Evolutionary conservation across 2,888 invertebrate species (phyloP).

Genomic region (Zhuqinia jingwanae): DNA sequence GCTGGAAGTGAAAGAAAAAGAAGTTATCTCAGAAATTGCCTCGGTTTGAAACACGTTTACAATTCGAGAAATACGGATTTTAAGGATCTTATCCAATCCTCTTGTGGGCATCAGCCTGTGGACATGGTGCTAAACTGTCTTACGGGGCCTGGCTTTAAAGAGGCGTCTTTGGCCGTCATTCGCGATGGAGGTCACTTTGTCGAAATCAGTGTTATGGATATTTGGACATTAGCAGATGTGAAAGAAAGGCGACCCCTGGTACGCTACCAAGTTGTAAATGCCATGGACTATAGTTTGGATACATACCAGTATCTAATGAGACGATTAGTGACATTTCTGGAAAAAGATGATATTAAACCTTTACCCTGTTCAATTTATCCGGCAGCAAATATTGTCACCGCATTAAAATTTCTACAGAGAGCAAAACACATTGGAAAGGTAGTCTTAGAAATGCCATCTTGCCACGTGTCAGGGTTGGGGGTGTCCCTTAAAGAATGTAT

Average conservation of each 20-base stretch:
- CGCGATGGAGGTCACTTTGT: constrained; percentile 49
- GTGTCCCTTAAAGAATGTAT: not conserved
- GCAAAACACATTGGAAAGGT: constrained; percentile 66
- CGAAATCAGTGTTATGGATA: constrained; percentile 65
- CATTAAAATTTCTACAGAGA: constrained; percentile 40
- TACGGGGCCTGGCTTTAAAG: constrained; percentile 68
- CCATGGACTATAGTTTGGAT: not conserved
- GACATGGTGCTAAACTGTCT: constrained; percentile 68
- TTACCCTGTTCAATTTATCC: constrained; percentile 11
- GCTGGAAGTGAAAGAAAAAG: constrained; percentile 58
- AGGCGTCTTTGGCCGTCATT: constrained; percentile 46
- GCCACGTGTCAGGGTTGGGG: not conserved
- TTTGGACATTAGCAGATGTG: constrained; percentile 61
- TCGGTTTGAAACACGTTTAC: constrained; percentile 64
- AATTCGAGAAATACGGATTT: constrained; percentile 44
- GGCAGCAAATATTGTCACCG: not conserved
- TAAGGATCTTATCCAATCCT: constrained; percentile 27
- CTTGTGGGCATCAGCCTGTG: constrained; percentile 21
- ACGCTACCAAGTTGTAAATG: constrained; percentile 52
- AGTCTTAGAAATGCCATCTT: constrained; percentile 8
- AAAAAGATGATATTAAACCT: not conserved
- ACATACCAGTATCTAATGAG: not conserved
- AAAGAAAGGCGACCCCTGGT: constrained; percentile 51
- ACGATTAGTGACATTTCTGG: not conserved
- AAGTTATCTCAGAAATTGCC: constrained; percentile 43